Percentiles rank a stretch among this genome's conserved stretches.
Evolutionary conservation across 2,113 vertebrate genomes (phyloP).

Genomic region (Lates calcarifer): DNA sequence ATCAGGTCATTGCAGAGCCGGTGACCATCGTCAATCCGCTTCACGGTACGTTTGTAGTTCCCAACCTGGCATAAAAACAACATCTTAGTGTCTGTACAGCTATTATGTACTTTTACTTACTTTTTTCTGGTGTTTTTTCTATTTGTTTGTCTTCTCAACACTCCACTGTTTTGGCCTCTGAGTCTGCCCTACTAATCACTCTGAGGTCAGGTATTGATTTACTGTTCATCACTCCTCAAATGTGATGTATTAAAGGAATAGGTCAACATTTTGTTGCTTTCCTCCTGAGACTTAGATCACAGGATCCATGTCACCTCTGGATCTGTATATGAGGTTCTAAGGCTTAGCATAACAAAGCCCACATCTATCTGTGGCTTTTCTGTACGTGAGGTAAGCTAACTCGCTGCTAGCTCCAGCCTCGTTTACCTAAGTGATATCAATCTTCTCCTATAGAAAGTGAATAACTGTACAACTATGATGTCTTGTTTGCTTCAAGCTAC

Average conservation of each 20-base stretch:
- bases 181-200: neutral
- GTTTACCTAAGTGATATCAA: no score
- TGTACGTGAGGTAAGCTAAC: neutral
- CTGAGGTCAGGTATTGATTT: neutral
- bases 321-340: neutral
- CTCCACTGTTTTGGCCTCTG: neutral
- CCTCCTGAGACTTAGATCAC: neutral
- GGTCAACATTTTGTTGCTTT: neutral
- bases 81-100: neutral
- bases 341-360: neutral
- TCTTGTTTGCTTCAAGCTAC: no score
- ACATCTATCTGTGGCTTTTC: no score
- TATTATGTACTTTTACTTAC: neutral
- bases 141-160: neutral
- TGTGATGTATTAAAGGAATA: neutral
- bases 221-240: neutral
- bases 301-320: neutral
- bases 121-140: neutral
- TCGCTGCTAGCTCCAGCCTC: no score
- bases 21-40: conserved; percentile 95
- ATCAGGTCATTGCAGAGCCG: conserved; percentile 97
- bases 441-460: no score
- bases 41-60: conserved; percentile 97
- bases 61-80: conserved; percentile 86
- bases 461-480: neutral